Evolutionary conservation across 1,140 invertebrate species (phyloP).

Genomic region (Drosophila arawakana): DNA sequence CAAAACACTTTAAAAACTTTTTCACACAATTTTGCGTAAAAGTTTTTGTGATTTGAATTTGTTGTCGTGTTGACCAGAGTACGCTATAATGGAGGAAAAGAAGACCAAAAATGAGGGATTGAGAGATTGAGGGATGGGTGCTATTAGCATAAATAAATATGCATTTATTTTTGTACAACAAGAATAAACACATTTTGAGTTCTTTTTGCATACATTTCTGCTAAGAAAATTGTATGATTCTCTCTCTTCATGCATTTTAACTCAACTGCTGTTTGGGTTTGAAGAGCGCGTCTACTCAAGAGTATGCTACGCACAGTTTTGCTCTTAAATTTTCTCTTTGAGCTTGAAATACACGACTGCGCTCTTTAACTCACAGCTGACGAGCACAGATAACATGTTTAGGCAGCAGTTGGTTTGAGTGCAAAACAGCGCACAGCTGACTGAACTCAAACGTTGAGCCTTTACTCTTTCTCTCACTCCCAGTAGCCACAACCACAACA

Average conservation of each 20-base stretch:
- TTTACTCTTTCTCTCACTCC: slow-evolving; percentile 5
- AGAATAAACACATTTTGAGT: slow-evolving; percentile 17
- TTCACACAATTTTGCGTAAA: slow-evolving; percentile 56
- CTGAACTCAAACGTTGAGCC: slow-evolving; percentile 39
- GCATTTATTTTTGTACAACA: slow-evolving; percentile 29
- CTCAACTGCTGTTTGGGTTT: slow-evolving; percentile 3
- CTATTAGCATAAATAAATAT: slow-evolving; percentile 56
- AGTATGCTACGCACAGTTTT: not conserved
- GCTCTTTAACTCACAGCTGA: slow-evolving; percentile 59
- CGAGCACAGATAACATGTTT: slow-evolving; percentile 7
- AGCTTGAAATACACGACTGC: not conserved
- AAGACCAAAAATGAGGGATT: no score
- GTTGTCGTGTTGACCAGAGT: slow-evolving; percentile 24
- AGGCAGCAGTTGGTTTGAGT: slow-evolving; percentile 4
- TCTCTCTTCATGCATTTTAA: slow-evolving; percentile 3
- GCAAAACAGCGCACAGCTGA: slow-evolving; percentile 54
- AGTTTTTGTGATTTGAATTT: slow-evolving; percentile 37
- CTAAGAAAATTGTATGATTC: not conserved
- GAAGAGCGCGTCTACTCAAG: slow-evolving; percentile 21
- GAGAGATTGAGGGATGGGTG: not conserved
- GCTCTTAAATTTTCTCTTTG: slow-evolving; percentile 39
- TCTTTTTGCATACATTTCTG: slow-evolving; percentile 7
- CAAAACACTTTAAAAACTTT: slow-evolving; percentile 49
- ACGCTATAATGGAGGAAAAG: not conserved
- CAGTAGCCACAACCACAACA: slow-evolving; percentile 2